Evolutionary conservation across 92 coral and sea anemone genomes (phyloP).

Genomic region (Desmophyllum pertusum): DNA sequence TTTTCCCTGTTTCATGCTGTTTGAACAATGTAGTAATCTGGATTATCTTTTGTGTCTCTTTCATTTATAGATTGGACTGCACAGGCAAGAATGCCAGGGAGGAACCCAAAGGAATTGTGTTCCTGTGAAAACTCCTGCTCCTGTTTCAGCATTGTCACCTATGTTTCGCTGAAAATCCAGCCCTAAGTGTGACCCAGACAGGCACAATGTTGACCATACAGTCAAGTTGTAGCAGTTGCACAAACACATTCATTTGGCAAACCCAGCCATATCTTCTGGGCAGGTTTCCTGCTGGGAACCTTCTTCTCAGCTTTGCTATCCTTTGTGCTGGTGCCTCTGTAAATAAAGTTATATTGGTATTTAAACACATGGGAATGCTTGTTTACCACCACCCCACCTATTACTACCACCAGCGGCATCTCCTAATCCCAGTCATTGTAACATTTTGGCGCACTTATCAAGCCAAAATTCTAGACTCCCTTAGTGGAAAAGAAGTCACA

Average conservation of each 20-base stretch:
- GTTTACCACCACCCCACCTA: slow-evolving; percentile 19
- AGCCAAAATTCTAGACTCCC: slow-evolving; percentile 13
- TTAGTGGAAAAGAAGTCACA: slow-evolving; percentile 27
- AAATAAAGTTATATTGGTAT: slow-evolving; percentile 47
- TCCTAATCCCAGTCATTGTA: slow-evolving; percentile 38
- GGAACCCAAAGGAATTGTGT: slow-evolving; percentile 62
- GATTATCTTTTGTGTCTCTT: neutral
- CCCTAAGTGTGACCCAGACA: slow-evolving; percentile 50
- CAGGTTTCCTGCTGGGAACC: slow-evolving; percentile 69
- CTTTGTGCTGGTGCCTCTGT: slow-evolving; percentile 71
- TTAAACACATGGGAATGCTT: slow-evolving; percentile 32
- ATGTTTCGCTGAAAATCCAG: slow-evolving; percentile 53
- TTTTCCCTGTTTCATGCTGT: too few relatives aligned
- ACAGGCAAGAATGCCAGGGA: too few relatives aligned
- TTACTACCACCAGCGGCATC: slow-evolving; percentile 48
- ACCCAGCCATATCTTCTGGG: slow-evolving; percentile 59
- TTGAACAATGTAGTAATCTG: too few relatives aligned
- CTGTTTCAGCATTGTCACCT: slow-evolving; percentile 66
- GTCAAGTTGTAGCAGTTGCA: slow-evolving; percentile 49
- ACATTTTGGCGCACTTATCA: slow-evolving; percentile 37
- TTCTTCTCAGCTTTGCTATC: slow-evolving; percentile 59
- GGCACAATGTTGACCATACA: slow-evolving; percentile 60
- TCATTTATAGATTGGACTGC: slow-evolving; percentile 31
- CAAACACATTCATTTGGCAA: slow-evolving; percentile 50
- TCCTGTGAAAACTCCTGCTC: too few relatives aligned